phyloP scores from a whole-genome alignment of 1,140 invertebrate genomes.

The Euschistus heros region DNA sequence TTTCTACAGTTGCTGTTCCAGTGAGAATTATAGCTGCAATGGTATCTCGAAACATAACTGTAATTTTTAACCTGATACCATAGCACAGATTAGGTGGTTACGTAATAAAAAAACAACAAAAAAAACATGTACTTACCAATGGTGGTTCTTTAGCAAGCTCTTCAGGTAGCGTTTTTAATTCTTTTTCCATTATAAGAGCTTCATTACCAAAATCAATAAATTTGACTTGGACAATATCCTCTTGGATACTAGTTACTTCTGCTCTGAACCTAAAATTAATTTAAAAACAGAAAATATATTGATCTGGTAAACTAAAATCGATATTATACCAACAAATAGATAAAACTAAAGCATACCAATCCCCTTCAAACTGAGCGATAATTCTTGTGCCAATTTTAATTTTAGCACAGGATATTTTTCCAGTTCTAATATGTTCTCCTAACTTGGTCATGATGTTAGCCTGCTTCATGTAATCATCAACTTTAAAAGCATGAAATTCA shows the following conservation, averaged over 20 bases:
- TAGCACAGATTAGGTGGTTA: too few relatives aligned
- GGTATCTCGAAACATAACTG: too few relatives aligned
- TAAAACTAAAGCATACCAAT: neutral
- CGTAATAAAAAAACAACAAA: too few relatives aligned
- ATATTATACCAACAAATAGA: neutral
- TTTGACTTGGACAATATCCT: neutral
- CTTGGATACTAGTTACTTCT: neutral
- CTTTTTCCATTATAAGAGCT: neutral
- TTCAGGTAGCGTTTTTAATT: neutral
- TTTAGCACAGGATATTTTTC: neutral
- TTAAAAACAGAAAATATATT: neutral
- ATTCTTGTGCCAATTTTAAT: neutral
- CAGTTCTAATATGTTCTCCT: neutral
- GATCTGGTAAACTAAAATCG: neutral
- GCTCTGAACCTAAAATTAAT: conserved; percentile 6
- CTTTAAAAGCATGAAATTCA: neutral
- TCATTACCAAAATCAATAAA: conserved; percentile 11
- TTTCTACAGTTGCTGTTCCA: too few relatives aligned
- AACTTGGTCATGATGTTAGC: neutral
- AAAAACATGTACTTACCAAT: too few relatives aligned
- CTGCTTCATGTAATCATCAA: neutral
- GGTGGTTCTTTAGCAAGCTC: neutral
- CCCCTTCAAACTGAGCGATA: neutral
- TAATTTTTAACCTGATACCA: too few relatives aligned
- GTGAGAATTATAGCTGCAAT: too few relatives aligned